These are phyloP conservation scores for Scaptomyza flava DNA, from an alignment of 2,888 invertebrate genomes.

Conservation along the genomic window DNA sequence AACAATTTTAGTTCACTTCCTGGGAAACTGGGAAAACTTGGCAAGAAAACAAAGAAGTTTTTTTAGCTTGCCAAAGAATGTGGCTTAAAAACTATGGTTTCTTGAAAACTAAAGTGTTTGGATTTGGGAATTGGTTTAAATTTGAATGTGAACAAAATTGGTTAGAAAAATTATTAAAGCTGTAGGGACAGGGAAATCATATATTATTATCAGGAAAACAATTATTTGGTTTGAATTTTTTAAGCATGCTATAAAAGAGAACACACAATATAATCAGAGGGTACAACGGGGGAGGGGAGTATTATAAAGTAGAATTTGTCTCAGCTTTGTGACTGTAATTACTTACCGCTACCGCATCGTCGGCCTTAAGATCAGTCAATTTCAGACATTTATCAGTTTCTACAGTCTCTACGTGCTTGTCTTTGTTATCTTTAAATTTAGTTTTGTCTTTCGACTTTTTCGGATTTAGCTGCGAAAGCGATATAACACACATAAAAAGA, in stretches of 20 bases:
- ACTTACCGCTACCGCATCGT: conserved; percentile 84
- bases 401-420: conserved; percentile 76
- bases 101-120: background rate
- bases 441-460: conserved; percentile 77
- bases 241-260: conserved; percentile 1
- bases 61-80: background rate
- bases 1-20: conserved; percentile 13
- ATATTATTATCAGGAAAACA: background rate
- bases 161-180: too few relatives aligned
- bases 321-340: conserved; percentile 38
- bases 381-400: conserved; percentile 81
- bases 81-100: background rate
- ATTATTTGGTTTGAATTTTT: conserved; percentile 16
- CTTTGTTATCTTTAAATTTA: conserved; percentile 75
- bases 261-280: too few relatives aligned
- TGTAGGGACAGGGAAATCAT: background rate
- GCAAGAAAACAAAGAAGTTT: conserved; percentile 34
- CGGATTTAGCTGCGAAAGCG: conserved; percentile 74
- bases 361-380: conserved; percentile 81
- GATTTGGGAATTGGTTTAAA: too few relatives aligned
- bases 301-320: background rate
- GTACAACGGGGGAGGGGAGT: too few relatives aligned
- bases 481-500: conserved; percentile 53
- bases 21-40: conserved; percentile 13
- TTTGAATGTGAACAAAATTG: too few relatives aligned